Percentiles rank a stretch among this genome's conserved stretches.
Evolutionary conservation across 2,888 invertebrate genomes (phyloP).

Genomic region (Drosophila tanythrix): DNA sequence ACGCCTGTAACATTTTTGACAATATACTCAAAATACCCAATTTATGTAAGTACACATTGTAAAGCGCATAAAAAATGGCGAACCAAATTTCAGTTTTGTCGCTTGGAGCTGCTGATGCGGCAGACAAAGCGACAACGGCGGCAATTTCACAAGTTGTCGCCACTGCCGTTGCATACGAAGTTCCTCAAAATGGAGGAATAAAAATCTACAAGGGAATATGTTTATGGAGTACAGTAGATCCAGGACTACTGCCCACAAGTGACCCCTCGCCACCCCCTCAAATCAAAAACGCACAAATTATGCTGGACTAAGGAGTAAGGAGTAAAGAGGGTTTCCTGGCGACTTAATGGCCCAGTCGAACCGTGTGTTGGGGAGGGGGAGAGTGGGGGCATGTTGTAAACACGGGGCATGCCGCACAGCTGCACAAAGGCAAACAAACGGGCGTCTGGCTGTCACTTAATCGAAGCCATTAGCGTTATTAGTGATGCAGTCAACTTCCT

Average conservation of each 20-base stretch:
- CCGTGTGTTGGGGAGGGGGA: fast-evolving
- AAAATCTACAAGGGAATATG: conserved; percentile 2
- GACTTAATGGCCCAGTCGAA: conserved; percentile 62
- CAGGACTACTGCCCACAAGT: conserved; percentile 5
- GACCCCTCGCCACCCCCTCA: not conserved
- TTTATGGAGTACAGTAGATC: conserved; percentile 26
- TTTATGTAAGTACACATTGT: not conserved
- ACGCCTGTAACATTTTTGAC: not conserved
- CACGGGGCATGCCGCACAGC: conserved; percentile 15
- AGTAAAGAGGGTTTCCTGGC: conserved; percentile 58
- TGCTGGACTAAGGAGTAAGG: conserved; percentile 12
- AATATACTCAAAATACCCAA: conserved; percentile 17
- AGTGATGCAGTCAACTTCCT: conserved; percentile 37
- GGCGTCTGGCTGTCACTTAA: conserved; percentile 80
- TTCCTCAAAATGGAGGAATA: conserved; percentile 24
- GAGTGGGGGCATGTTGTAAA: not conserved
- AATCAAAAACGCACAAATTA: conserved; percentile 50
- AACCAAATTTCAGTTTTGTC: conserved; percentile 58
- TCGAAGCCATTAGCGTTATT: conserved; percentile 80
- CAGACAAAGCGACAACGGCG: conserved; percentile 44
- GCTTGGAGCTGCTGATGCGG: conserved; percentile 41
- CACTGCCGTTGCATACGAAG: conserved; percentile 23
- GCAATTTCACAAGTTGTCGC: conserved; percentile 43
- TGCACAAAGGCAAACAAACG: conserved; percentile 71
- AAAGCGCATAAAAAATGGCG: conserved; percentile 29